Evolutionary conservation across 2,888 invertebrate species (phyloP).

Genomic region (Crepidodera aurea): DNA sequence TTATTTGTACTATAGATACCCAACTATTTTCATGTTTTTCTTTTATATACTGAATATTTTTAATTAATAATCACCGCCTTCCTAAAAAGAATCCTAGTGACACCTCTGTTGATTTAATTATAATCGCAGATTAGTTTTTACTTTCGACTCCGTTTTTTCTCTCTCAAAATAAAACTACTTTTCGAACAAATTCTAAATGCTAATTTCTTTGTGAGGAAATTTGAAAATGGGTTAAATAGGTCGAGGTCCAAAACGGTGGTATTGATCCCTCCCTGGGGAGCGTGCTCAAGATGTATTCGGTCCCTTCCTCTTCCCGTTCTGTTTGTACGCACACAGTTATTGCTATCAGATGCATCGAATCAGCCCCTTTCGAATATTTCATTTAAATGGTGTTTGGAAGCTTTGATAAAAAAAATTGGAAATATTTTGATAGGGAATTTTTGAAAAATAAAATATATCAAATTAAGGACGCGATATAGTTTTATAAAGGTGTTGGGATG

Average conservation of each 20-base stretch:
- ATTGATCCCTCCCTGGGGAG: constrained; percentile 50
- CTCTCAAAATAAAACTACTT: too few relatives aligned
- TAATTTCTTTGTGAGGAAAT: constrained; percentile 23
- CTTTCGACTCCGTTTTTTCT: too few relatives aligned
- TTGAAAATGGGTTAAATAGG: constrained; percentile 43
- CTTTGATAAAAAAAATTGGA: background rate
- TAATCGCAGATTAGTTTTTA: too few relatives aligned
- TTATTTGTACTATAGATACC: too few relatives aligned
- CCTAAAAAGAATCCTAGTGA: too few relatives aligned
- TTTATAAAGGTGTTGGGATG: too few relatives aligned
- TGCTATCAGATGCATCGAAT: constrained; percentile 3
- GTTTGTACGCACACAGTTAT: constrained; percentile 37
- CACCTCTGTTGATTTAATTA: too few relatives aligned
- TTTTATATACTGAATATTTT: too few relatives aligned
- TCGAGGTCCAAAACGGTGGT: constrained; percentile 46
- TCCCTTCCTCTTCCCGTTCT: constrained; percentile 37
- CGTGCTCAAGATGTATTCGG: constrained; percentile 40
- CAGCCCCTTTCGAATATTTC: background rate
- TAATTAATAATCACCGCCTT: too few relatives aligned
- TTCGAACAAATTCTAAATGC: background rate
- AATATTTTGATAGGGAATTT: too few relatives aligned
- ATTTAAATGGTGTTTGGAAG: background rate
- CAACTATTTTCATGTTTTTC: too few relatives aligned
- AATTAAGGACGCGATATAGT: background rate
- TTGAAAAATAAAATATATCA: too few relatives aligned